phyloP scores from a whole-genome alignment of 2,888 invertebrate species.

The Anthrax anthrax region DNA sequence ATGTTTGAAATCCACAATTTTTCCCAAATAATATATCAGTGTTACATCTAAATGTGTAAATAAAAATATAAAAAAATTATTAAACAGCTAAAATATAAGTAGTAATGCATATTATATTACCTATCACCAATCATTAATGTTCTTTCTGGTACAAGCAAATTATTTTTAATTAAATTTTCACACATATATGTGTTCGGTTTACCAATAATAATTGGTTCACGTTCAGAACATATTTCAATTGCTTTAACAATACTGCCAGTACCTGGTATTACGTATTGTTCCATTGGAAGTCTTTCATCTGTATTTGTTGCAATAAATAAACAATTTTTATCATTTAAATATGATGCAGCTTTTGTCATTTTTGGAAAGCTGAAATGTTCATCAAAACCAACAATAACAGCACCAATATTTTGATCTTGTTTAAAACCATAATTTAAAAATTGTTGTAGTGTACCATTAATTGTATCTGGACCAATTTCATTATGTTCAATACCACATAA shows the following conservation, averaged over 20 bases:
- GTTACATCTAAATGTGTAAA: conserved; percentile 49
- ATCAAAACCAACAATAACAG: conserved; percentile 92
- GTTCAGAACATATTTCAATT: conserved; percentile 68
- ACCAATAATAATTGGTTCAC: conserved; percentile 67
- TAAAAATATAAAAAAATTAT: neutral
- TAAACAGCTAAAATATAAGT: no score
- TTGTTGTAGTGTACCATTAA: conserved; percentile 36
- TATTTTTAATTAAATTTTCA: conserved; percentile 50
- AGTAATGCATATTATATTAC: no score
- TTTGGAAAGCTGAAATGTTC: conserved; percentile 83
- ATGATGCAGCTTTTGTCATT: conserved; percentile 80
- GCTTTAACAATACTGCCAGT: conserved; percentile 80
- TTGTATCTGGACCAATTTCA: conserved; percentile 61
- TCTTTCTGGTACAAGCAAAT: conserved; percentile 60
- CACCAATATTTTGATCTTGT: conserved; percentile 68
- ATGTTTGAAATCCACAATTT: conserved; percentile 73
- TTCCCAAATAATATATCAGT: conserved; percentile 88
- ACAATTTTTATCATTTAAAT: conserved; percentile 62
- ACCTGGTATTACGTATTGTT: conserved; percentile 59
- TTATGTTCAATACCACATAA: conserved; percentile 58
- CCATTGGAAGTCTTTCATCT: conserved; percentile 70
- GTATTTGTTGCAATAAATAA: conserved; percentile 87
- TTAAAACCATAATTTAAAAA: conserved; percentile 42
- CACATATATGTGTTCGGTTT: conserved; percentile 79
- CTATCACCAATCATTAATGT: conserved; percentile 42